Evolutionary conservation across 35 echinoderm and acorn worm species (phyloP), one percentile per base, ranked within the genome.

Genomic region (Patiria miniata): DNA sequence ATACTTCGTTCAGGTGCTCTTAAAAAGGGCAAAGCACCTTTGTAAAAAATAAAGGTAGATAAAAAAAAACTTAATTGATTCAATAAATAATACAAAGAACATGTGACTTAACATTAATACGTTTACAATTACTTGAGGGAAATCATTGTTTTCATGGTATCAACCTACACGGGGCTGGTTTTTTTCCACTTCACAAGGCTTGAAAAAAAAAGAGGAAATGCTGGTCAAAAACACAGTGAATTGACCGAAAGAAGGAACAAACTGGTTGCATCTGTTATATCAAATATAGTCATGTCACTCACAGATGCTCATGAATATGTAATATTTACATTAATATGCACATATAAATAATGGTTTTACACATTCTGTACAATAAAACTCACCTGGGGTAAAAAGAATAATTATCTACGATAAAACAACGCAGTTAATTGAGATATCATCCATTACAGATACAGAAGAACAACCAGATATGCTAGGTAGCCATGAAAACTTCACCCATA

Each of bases 321-420:
- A 73, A 73, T 73, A 73, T 73, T 26, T 73, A 73, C 65, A 73
- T 73, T 32, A 73, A 73, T 73, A 73, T 73, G 65, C 65, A 73
- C 65, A 73, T 73, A 73, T 73, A 73, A 73, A 73, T 73, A 73
- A 73, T 73, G 65, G 65, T 73, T 4, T 73, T 73, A 73, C 65
- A 73, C 34, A 73, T 34, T 73, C 65, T 73, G 65, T 73, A 73
- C 65, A 73, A 32, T 68, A 26, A 22, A 73, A 73, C 34, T 47
- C 42, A 47, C 42, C 4, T 4, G 42, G 42, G 42, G 42, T 47
- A 47, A 47, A 47, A 47, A 47, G 4, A 12, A 47, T 6, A 47
- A n/a, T n/a, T n/a, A n/a, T n/a, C n/a, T n/a, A 6, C 42, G 42
- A 4, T 47, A 47, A 47, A 47, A 47, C 12, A 12, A 47, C 42